Conservation (phyloP, 2,797 vertebrate genomes). For the Cheirogaleus major region DNA sequence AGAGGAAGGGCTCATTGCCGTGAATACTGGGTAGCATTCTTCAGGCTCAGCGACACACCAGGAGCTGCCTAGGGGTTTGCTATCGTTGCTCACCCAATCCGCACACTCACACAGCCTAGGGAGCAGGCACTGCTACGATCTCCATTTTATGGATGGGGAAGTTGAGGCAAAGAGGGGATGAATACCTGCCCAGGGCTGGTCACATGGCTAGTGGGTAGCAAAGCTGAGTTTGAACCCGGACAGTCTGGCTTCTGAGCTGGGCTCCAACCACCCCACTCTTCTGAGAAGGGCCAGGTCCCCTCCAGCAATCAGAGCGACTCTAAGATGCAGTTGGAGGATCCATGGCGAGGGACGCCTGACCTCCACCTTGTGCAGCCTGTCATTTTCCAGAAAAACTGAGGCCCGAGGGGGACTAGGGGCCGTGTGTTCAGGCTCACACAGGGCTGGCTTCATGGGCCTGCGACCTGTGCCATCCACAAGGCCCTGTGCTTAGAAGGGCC, state of each 20-base stretch:
- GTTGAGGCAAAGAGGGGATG: neutral
- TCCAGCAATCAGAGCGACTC: neutral
- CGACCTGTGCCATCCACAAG: neutral
- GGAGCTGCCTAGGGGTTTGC: neutral
- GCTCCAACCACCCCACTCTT: neutral
- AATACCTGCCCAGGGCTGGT: neutral
- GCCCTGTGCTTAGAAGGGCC: neutral
- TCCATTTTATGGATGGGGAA: neutral
- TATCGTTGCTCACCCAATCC: neutral
- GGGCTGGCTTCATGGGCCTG: neutral
- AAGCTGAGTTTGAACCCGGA: neutral
- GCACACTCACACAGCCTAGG: accelerated
- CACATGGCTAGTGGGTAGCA: neutral
- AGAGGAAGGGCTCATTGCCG: neutral
- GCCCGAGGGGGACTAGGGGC: accelerated
- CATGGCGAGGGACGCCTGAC: too few relatives aligned
- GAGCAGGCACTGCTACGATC: neutral
- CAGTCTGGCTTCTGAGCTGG: neutral
- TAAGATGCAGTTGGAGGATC: accelerated
- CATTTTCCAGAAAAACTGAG: neutral
- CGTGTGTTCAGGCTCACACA: accelerated
- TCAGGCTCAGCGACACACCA: neutral
- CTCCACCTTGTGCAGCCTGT: neutral
- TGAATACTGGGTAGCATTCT: accelerated
- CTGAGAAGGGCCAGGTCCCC: neutral